phyloP scores from a whole-genome alignment of 64 coral and sea anemone genomes.

The Porites lutea region DNA sequence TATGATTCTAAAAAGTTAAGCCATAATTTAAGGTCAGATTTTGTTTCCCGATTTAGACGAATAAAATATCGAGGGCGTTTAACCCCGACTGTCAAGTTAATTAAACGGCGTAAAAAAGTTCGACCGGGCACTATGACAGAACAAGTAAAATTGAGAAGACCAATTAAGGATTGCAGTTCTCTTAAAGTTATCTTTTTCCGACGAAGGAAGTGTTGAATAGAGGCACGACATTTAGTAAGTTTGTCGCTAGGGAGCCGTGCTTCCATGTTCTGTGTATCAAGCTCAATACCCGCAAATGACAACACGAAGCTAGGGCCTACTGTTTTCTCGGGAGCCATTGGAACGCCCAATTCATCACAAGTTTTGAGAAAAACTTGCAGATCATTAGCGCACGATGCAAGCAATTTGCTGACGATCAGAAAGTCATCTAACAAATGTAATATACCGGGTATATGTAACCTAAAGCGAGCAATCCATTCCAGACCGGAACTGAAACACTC shows the following conservation, averaged over 20 bases:
- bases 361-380: too few relatives aligned
- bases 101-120: too few relatives aligned
- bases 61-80: neutral
- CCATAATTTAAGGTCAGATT: slow-evolving; percentile 17
- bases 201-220: neutral
- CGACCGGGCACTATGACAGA: too few relatives aligned
- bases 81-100: too few relatives aligned
- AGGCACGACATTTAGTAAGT: neutral
- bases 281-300: too few relatives aligned
- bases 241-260: neutral
- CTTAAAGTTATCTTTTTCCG: neutral
- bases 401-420: neutral
- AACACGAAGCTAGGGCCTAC: too few relatives aligned
- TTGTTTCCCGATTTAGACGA: slow-evolving; percentile 9
- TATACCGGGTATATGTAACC: neutral
- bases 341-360: too few relatives aligned
- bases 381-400: too few relatives aligned
- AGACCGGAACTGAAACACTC: neutral
- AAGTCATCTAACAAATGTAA: neutral
- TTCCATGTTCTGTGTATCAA: too few relatives aligned
- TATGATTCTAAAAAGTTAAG: neutral
- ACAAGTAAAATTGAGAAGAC: neutral
- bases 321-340: too few relatives aligned
- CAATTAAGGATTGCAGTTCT: neutral
- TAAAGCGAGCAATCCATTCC: neutral